A percentile compares a stretch with the other conserved stretches of the same genome.
These are phyloP conservation scores for Smutsia temminckii DNA, from an alignment of 2,797 vertebrate species.

Conservation along the genomic window DNA sequence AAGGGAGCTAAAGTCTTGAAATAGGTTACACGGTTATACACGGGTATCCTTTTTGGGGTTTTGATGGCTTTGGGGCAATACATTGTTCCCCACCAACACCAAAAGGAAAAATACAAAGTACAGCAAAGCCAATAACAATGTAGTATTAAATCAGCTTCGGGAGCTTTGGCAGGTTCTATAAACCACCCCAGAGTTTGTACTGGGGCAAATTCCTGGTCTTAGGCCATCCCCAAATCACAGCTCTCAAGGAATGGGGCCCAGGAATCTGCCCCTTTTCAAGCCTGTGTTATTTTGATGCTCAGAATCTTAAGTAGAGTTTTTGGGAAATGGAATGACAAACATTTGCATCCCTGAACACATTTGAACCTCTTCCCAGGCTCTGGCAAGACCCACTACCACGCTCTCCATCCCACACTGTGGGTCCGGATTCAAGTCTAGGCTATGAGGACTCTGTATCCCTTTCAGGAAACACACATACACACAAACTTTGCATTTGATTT, in stretches of 20 bases:
- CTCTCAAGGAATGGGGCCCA: background rate
- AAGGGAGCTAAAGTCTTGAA: background rate
- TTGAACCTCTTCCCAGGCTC: background rate
- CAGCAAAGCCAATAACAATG: background rate
- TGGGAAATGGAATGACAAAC: constrained; percentile 12
- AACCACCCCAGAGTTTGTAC: background rate
- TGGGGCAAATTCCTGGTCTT: background rate
- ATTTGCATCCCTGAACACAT: background rate
- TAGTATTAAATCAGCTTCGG: background rate
- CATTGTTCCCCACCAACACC: background rate
- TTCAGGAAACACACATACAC: background rate
- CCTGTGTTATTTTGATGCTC: background rate
- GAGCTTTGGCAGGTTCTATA: background rate
- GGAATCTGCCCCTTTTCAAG: background rate
- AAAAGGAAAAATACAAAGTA: background rate
- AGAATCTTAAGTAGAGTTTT: background rate
- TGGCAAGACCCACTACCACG: background rate
- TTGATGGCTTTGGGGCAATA: background rate
- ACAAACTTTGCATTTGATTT: background rate
- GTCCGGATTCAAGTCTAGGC: background rate
- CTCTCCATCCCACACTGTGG: background rate
- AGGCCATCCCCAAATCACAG: background rate
- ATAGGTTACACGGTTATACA: background rate
- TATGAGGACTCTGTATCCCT: background rate
- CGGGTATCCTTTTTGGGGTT: background rate